phyloP scores from a whole-genome alignment of 2,888 invertebrate genomes.

The Agonum fuliginosum region DNA sequence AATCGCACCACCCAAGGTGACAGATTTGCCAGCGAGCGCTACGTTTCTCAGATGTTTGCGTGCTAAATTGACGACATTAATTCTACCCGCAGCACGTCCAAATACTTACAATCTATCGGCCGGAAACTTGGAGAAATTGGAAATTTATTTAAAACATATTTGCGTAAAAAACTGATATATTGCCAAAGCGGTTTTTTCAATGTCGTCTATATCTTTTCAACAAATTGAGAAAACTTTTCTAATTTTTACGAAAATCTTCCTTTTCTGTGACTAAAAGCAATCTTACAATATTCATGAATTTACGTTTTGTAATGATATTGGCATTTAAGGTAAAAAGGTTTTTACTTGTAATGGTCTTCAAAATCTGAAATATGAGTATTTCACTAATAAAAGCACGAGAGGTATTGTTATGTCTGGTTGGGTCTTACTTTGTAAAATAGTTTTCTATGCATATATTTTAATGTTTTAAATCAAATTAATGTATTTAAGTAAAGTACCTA shows the following conservation, averaged over 20 bases:
- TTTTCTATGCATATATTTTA: too few relatives aligned
- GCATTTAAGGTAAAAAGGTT: too few relatives aligned
- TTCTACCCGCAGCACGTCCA: conserved; percentile 33
- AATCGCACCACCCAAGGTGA: conserved; percentile 31
- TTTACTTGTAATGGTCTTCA: too few relatives aligned
- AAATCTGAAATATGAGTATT: too few relatives aligned
- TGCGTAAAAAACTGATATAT: conserved; percentile 30
- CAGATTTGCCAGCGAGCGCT: conserved; percentile 24
- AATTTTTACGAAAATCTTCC: not conserved
- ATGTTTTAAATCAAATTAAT: too few relatives aligned
- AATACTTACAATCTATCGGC: conserved; percentile 19
- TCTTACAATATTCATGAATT: too few relatives aligned
- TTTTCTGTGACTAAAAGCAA: too few relatives aligned
- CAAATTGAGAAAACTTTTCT: not conserved
- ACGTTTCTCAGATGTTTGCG: conserved; percentile 23
- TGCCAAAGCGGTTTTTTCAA: not conserved
- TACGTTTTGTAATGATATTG: too few relatives aligned
- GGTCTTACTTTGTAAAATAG: too few relatives aligned
- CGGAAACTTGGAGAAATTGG: conserved; percentile 31
- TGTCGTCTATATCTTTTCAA: not conserved
- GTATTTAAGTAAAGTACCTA: too few relatives aligned
- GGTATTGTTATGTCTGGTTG: too few relatives aligned
- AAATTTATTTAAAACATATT: conserved; percentile 38
- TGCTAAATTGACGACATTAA: conserved; percentile 39
- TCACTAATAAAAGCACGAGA: too few relatives aligned